phyloP scores from a whole-genome alignment of 1,140 invertebrate species.

The Lasioglossum baleicum region DNA sequence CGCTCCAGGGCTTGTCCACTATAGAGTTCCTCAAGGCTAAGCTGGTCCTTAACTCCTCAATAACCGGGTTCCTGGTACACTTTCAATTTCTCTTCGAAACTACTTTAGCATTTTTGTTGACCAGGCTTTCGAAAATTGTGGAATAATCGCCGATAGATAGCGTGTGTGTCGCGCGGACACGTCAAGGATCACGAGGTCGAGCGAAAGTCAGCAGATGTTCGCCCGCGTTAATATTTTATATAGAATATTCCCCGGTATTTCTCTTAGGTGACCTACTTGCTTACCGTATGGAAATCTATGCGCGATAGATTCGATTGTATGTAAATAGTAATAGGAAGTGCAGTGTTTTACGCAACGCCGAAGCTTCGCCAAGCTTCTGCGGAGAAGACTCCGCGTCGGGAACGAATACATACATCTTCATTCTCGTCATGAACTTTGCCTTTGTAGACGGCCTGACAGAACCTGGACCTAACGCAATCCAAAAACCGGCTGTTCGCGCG shows the following conservation, averaged over 20 bases:
- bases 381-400: conserved; percentile 20
- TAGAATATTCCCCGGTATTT: conserved; percentile 60
- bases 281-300: conserved; percentile 60
- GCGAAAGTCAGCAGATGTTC: background rate
- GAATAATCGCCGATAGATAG: too few species aligned
- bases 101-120: too few species aligned
- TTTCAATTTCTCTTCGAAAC: too few species aligned
- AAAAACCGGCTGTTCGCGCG: conserved; percentile 3
- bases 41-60: too few species aligned
- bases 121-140: too few species aligned
- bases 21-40: too few species aligned
- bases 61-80: too few species aligned
- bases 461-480: background rate
- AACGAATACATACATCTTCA: background rate
- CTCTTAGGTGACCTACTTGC: conserved; percentile 55
- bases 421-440: background rate
- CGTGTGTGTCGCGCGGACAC: too few species aligned
- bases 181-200: background rate
- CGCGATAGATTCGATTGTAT: conserved; percentile 65
- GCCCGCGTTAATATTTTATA: conserved; percentile 50
- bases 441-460: background rate
- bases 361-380: conserved; percentile 39
- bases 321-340: conserved; percentile 63
- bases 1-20: too few species aligned
- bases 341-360: conserved; percentile 55